phyloP scores from a whole-genome alignment of 2,113 vertebrate species.

The Aspidoscelis tigris region DNA sequence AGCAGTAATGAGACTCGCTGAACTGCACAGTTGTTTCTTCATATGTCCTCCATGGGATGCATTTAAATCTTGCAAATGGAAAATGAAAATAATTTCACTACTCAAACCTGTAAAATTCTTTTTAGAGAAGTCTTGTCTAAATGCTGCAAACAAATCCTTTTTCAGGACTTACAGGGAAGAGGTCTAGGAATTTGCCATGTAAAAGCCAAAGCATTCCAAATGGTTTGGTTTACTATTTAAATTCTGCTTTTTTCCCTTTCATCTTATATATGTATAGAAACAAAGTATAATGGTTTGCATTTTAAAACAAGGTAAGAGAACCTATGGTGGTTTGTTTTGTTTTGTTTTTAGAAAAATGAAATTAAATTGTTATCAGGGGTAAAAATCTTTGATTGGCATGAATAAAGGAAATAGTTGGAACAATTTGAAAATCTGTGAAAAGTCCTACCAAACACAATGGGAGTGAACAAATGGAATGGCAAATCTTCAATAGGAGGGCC shows the following conservation, averaged over 20 bases:
- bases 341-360: neutral
- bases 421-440: neutral
- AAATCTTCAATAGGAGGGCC: too few relatives aligned
- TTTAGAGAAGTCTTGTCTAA: neutral
- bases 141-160: fast-evolving
- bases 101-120: neutral
- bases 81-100: neutral
- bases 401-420: neutral
- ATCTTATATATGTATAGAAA: too few relatives aligned
- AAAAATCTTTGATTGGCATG: neutral
- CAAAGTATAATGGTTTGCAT: neutral
- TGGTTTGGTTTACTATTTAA: neutral
- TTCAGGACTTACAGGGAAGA: neutral
- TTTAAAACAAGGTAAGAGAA: neutral
- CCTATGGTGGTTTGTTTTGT: too few relatives aligned
- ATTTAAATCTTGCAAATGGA: neutral
- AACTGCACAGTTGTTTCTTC: neutral
- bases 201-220: neutral
- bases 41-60: constrained; percentile 7
- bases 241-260: too few relatives aligned
- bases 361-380: neutral
- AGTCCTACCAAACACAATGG: neutral
- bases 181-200: neutral
- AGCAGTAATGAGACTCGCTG: constrained; percentile 14
- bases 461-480: neutral